Conservation (phyloP, 2,797 vertebrate genomes). For the Picus viridis region DNA sequence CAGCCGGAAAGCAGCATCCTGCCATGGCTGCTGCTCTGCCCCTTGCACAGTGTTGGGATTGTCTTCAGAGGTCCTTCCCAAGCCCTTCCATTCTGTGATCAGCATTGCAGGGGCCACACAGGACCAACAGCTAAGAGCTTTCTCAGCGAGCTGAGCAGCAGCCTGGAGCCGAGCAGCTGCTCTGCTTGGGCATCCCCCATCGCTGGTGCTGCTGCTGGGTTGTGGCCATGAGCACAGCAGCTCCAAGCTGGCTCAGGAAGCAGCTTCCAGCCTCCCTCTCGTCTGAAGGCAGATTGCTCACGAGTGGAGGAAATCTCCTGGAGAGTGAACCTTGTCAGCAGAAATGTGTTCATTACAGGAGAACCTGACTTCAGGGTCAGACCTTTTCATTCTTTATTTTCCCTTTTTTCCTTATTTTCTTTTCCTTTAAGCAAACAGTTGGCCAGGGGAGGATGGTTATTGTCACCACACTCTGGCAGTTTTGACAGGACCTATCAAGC, state of each 20-base stretch:
- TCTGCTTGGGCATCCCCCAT: not conserved
- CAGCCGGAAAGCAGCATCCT: not conserved
- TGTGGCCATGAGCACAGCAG: not conserved
- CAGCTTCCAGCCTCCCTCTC: not conserved
- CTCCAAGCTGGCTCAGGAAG: not conserved
- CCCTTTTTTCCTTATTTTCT: not conserved
- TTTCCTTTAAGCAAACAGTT: constrained; percentile 69
- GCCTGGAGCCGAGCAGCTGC: not conserved
- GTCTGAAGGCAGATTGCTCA: constrained; percentile 57
- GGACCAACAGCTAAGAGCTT: not conserved
- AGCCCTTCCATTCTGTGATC: not conserved
- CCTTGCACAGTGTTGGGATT: fast-evolving
- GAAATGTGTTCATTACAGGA: constrained; percentile 73
- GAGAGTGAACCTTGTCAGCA: constrained; percentile 75
- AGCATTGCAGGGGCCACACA: fast-evolving
- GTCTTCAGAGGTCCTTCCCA: too few relatives aligned
- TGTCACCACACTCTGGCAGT: constrained; percentile 73
- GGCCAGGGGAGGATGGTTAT: constrained; percentile 71
- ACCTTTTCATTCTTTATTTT: not conserved
- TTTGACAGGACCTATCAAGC: constrained; percentile 75
- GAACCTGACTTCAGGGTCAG: constrained; percentile 76
- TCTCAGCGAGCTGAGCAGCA: not conserved
- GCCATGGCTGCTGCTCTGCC: not conserved
- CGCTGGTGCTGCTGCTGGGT: fast-evolving
- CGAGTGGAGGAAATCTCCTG: constrained; percentile 46